These are phyloP conservation scores for Hippopotamyrus pictus DNA, from an alignment of 2,797 vertebrate species.

Conservation along the genomic window DNA sequence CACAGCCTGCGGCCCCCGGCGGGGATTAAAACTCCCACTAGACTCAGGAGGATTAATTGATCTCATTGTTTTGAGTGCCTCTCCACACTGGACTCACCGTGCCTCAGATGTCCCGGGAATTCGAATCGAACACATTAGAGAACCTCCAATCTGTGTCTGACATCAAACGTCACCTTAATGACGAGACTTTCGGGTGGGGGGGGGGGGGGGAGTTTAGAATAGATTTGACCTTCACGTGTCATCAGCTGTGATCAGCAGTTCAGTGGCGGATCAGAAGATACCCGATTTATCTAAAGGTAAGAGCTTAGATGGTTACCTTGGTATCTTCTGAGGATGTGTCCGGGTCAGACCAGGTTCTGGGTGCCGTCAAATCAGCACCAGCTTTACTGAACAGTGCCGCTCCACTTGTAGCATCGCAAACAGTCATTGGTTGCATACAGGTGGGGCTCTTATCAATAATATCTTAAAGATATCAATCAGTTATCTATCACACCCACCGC, in stretches of 20 bases:
- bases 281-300: background rate
- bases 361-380: background rate
- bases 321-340: background rate
- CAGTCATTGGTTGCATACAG: background rate
- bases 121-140: background rate
- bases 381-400: background rate
- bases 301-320: background rate
- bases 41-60: slow-evolving; percentile 57
- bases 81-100: slow-evolving; percentile 30
- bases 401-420: background rate
- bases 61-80: slow-evolving; percentile 40
- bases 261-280: background rate
- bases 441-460: background rate
- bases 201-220: background rate
- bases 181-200: background rate
- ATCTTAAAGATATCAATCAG: background rate
- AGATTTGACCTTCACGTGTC: background rate
- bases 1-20: background rate
- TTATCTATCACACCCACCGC: background rate
- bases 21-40: slow-evolving; percentile 13
- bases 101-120: slow-evolving; percentile 34
- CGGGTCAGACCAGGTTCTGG: background rate
- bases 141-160: background rate
- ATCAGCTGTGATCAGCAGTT: slow-evolving; percentile 3
- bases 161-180: background rate